Percentiles rank a stretch among this genome's conserved stretches.
These are phyloP conservation scores for Anabas testudineus DNA, from an alignment of 2,797 vertebrate species.

Conservation along the genomic window DNA sequence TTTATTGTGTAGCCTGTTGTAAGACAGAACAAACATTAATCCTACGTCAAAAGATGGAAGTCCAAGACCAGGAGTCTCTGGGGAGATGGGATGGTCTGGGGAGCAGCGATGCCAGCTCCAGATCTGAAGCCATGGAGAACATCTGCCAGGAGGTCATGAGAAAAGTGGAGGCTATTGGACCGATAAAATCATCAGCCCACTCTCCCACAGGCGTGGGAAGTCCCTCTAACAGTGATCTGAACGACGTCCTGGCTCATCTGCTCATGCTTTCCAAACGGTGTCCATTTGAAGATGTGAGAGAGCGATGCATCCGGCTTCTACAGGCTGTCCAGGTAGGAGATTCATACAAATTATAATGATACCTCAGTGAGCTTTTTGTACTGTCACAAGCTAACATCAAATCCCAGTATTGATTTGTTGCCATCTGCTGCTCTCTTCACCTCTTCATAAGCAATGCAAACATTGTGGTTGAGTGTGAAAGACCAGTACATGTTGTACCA, in stretches of 20 bases:
- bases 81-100: conserved; percentile 91
- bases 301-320: conserved; percentile 87
- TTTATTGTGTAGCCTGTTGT: conserved; percentile 61
- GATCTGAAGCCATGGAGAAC: conserved; percentile 88
- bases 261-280: conserved; percentile 94
- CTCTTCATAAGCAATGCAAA: conserved; percentile 66
- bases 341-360: neutral
- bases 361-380: neutral
- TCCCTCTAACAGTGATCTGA: conserved; percentile 81
- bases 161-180: conserved; percentile 81
- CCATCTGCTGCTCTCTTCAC: conserved; percentile 56
- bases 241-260: conserved; percentile 88
- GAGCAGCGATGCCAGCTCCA: conserved; percentile 85
- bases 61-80: conserved; percentile 85
- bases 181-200: conserved; percentile 37
- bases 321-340: conserved; percentile 88
- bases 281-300: conserved; percentile 90
- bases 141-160: conserved; percentile 88
- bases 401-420: conserved; percentile 40
- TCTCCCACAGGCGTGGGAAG: conserved; percentile 47
- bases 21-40: conserved; percentile 58
- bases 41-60: conserved; percentile 83
- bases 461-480: conserved; percentile 38
- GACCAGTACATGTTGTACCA: conserved; percentile 30
- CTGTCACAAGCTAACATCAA: conserved; percentile 7